phyloP scores from a whole-genome alignment of 2,888 invertebrate genomes.

The Scaptomyza cyrtandrae region DNA sequence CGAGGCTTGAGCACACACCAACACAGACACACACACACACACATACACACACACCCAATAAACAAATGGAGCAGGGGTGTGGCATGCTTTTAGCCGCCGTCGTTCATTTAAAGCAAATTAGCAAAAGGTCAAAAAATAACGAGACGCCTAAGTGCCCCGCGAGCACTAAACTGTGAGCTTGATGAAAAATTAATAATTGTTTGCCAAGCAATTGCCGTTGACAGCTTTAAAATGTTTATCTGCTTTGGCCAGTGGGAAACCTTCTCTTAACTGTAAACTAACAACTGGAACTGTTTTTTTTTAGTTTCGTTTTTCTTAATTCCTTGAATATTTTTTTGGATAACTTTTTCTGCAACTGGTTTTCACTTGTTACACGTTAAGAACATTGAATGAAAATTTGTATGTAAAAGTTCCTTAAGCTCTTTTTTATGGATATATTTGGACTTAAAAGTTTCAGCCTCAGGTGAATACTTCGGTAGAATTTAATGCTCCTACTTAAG shows the following conservation, averaged over 20 bases:
- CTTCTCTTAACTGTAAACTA: constrained; percentile 8
- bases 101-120: constrained; percentile 74
- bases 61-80: constrained; percentile 43
- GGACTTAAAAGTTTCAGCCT: constrained; percentile 61
- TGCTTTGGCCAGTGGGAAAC: constrained; percentile 18
- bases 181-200: constrained; percentile 74
- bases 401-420: constrained; percentile 8
- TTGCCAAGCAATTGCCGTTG: constrained; percentile 60
- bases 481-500: constrained; percentile 42
- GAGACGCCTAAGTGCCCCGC: constrained; percentile 9
- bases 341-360: neutral
- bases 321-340: neutral
- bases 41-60: constrained; percentile 11
- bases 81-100: constrained; percentile 50
- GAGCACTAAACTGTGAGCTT: constrained; percentile 21
- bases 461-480: constrained; percentile 62
- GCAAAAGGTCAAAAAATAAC: constrained; percentile 61
- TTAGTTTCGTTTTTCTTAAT: neutral
- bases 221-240: constrained; percentile 52
- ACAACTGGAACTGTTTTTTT: constrained; percentile 5
- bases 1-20: constrained; percentile 19
- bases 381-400: constrained; percentile 67
- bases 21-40: constrained; percentile 11
- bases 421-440: constrained; percentile 61
- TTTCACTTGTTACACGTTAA: constrained; percentile 35